Evolutionary conservation across 1,140 invertebrate species (phyloP).

Genomic region (Drosophila auraria): DNA sequence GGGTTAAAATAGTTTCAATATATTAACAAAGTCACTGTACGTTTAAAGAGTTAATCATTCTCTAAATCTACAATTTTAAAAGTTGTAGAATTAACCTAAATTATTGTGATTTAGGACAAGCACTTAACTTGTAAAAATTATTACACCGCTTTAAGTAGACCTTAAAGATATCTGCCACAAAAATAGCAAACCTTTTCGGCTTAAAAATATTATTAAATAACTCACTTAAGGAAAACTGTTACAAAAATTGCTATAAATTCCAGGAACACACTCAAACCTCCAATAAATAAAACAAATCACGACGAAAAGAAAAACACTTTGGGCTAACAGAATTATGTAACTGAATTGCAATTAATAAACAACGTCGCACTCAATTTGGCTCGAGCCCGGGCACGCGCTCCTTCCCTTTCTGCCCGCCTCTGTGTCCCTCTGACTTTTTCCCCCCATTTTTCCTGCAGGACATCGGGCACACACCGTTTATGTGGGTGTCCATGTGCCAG

Average conservation of each 20-base stretch:
- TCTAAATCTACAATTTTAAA: background rate
- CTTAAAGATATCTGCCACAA: too few relatives aligned
- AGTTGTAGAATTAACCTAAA: background rate
- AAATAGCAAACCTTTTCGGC: too few relatives aligned
- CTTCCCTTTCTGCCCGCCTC: background rate
- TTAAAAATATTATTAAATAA: background rate
- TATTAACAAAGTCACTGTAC: background rate
- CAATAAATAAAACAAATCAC: conserved; percentile 4
- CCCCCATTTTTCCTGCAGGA: conserved; percentile 86
- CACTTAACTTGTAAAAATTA: too few relatives aligned
- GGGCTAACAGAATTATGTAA: conserved; percentile 34
- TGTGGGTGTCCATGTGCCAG: conserved; percentile 94
- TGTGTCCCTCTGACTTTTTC: conserved; percentile 24
- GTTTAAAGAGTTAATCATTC: background rate
- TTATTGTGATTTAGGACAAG: background rate
- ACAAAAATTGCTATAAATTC: background rate
- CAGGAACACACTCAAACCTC: background rate
- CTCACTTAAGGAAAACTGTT: background rate
- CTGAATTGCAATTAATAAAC: conserved; percentile 48
- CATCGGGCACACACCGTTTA: conserved; percentile 95
- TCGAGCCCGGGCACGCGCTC: too few relatives aligned
- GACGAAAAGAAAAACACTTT: conserved; percentile 14
- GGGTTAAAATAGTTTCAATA: background rate
- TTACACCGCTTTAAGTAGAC: background rate
- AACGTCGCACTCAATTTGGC: conserved; percentile 40